These are phyloP conservation scores for Takifugu rubripes DNA, from an alignment of 2,797 vertebrate genomes.

Conservation along the genomic window DNA sequence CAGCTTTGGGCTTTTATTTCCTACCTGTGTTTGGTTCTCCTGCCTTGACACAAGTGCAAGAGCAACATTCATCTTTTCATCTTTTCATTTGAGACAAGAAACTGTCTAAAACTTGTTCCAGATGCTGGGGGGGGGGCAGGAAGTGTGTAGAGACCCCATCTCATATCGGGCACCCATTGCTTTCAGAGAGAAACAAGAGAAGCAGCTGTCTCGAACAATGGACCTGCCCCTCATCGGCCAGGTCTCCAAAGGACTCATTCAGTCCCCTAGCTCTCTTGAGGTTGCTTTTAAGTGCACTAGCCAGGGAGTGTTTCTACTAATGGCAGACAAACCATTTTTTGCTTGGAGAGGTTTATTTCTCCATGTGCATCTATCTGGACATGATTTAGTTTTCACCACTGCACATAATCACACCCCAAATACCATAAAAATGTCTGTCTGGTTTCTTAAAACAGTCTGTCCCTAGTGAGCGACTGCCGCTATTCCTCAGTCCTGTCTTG, in stretches of 20 bases:
- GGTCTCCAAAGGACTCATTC: constrained; percentile 73
- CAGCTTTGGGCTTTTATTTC: not conserved
- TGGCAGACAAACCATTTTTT: constrained; percentile 34
- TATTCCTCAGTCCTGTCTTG: no score
- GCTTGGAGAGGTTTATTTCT: constrained; percentile 11
- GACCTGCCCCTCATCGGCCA: constrained; percentile 63
- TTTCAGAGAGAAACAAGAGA: constrained; percentile 75
- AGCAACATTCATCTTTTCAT: no score
- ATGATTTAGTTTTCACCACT: not conserved
- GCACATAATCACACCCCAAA: no score
- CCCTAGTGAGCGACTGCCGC: no score
- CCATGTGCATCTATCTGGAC: constrained; percentile 7
- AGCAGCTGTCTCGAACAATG: constrained; percentile 82
- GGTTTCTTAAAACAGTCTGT: no score
- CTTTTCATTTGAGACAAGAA: not conserved
- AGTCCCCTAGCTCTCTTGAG: constrained; percentile 55
- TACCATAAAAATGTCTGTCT: no score
- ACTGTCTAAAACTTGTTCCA: not conserved
- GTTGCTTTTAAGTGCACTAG: constrained; percentile 59
- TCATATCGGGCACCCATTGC: constrained; percentile 72
- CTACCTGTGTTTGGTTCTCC: no score
- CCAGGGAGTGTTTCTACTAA: constrained; percentile 62
- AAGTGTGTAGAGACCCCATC: constrained; percentile 70
- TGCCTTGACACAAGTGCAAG: no score
- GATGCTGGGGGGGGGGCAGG: not conserved